phyloP scores from a whole-genome alignment of 2,888 invertebrate genomes.

The Cataglyphis altisquamis region DNA sequence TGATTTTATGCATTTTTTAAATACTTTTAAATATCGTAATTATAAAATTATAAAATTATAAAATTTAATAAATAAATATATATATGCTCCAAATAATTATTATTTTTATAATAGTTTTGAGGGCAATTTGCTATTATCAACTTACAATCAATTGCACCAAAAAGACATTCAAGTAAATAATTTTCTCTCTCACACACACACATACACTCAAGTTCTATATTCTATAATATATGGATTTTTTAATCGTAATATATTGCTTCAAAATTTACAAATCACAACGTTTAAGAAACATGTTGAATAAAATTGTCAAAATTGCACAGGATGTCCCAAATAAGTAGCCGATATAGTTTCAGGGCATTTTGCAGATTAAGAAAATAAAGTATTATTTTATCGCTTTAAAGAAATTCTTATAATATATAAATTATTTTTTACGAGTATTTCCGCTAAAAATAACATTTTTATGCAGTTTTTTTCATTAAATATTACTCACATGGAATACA shows the following conservation, averaged over 20 bases:
- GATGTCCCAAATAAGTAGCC: background rate
- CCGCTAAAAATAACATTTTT: background rate
- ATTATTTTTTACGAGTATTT: constrained; percentile 24
- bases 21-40: constrained; percentile 3
- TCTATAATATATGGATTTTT: constrained; percentile 16
- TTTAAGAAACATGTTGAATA: constrained; percentile 21
- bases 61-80: constrained; percentile 1
- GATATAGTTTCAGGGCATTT: background rate
- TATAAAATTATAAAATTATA: background rate
- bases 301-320: background rate
- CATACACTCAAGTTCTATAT: background rate
- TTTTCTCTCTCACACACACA: background rate
- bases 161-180: constrained; percentile 10
- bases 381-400: background rate
- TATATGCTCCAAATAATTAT: background rate
- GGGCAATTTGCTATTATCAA: background rate
- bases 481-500: constrained; percentile 5
- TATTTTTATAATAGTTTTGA: background rate
- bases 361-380: constrained; percentile 23
- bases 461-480: background rate
- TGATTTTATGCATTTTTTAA: background rate
- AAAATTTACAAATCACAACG: constrained; percentile 12
- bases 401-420: background rate
- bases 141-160: constrained; percentile 16
- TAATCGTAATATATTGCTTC: background rate